phyloP scores from a whole-genome alignment of 2,113 vertebrate genomes.

The Sinocyclocheilus rhinocerous region DNA sequence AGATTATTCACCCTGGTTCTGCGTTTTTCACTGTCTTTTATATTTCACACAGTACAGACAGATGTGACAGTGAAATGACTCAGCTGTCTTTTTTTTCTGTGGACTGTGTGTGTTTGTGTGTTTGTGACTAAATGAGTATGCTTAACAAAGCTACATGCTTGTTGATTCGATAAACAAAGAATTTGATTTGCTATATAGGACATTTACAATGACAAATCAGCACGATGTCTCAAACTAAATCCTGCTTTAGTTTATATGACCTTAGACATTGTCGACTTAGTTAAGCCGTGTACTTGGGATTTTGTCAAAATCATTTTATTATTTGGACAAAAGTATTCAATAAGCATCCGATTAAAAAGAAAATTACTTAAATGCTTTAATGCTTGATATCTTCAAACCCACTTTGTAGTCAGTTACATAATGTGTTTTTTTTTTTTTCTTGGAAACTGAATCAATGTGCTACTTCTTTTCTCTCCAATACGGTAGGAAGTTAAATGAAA shows the following conservation, averaged over 20 bases:
- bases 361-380: neutral
- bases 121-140: neutral
- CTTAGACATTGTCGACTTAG: neutral
- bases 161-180: neutral
- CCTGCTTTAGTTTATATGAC: neutral
- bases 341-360: neutral
- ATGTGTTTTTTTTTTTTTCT: neutral
- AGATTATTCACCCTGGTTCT: neutral
- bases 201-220: neutral
- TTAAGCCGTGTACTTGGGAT: neutral
- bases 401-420: neutral
- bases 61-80: constrained; percentile 10
- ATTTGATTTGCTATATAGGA: neutral
- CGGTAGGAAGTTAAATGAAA: too few species aligned
- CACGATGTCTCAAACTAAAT: neutral
- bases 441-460: neutral
- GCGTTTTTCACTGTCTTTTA: neutral
- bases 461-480: too few species aligned
- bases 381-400: neutral
- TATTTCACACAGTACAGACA: neutral
- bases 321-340: neutral
- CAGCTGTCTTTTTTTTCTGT: neutral
- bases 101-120: neutral
- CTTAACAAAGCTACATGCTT: neutral
- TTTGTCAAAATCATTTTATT: neutral